Evolutionary conservation across 2,797 vertebrate genomes (phyloP).

Genomic region (Eurystomus glaucurus): DNA sequence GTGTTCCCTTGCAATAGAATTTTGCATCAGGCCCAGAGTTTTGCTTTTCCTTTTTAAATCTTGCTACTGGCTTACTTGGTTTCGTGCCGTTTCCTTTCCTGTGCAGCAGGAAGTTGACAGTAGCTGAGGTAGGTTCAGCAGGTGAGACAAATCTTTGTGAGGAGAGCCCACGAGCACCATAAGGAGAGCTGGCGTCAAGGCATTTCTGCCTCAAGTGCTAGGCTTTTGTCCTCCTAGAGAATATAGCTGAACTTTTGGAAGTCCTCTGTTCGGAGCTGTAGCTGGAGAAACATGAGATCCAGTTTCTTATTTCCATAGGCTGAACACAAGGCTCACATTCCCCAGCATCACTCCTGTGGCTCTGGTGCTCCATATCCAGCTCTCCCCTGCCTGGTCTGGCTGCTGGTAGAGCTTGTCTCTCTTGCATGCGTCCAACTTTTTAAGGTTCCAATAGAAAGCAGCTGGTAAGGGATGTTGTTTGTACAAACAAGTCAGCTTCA

Average conservation of each 20-base stretch:
- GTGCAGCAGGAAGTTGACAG: neutral
- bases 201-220: neutral
- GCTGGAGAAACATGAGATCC: neutral
- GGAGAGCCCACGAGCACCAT: fast-evolving
- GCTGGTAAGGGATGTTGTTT: neutral
- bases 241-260: neutral
- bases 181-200: neutral
- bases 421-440: fast-evolving
- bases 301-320: neutral
- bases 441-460: neutral
- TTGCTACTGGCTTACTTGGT: neutral
- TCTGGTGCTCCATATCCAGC: fast-evolving
- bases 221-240: neutral
- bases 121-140: neutral
- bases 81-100: neutral
- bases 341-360: fast-evolving
- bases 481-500: fast-evolving
- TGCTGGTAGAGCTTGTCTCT: fast-evolving
- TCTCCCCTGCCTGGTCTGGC: fast-evolving
- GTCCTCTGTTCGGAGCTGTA: neutral
- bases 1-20: neutral
- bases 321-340: neutral
- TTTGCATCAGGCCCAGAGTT: neutral
- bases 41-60: neutral
- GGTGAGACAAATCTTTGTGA: neutral